A percentile compares a stretch with the other conserved stretches of the same genome.
phyloP scores from a whole-genome alignment of 2,888 invertebrate genomes.

The Cosmia pyralina region DNA sequence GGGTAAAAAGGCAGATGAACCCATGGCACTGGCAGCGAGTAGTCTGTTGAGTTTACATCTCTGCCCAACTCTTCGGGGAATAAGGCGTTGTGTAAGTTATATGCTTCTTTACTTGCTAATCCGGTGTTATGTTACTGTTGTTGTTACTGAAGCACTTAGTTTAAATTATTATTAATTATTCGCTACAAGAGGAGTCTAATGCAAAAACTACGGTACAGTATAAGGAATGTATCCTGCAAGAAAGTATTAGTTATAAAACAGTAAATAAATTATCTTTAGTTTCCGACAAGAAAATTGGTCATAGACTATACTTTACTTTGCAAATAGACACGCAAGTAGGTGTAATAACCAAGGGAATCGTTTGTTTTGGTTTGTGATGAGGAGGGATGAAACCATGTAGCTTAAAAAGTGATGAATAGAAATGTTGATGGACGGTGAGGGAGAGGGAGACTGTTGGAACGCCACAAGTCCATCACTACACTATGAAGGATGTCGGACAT shows the following conservation, averaged over 20 bases:
- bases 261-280: slow-evolving; percentile 47
- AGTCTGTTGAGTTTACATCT: not conserved
- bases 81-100: not conserved
- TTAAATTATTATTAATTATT: slow-evolving; percentile 13
- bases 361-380: not conserved
- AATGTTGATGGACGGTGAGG: not conserved
- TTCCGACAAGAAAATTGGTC: slow-evolving; percentile 61
- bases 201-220: slow-evolving; percentile 36
- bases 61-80: not conserved
- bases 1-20: too few species aligned
- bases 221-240: slow-evolving; percentile 53
- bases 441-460: not conserved
- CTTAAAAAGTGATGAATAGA: not conserved
- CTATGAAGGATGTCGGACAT: too few species aligned
- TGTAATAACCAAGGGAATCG: too few species aligned
- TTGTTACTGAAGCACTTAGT: not conserved
- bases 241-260: slow-evolving; percentile 55
- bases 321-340: not conserved
- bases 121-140: too few species aligned
- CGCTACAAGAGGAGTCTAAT: not conserved
- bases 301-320: slow-evolving; percentile 29
- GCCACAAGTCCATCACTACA: too few species aligned
- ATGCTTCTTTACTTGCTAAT: not conserved
- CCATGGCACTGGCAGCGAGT: not conserved
- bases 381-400: not conserved